Base-by-base conservation (phyloP, 2,888 invertebrate genomes). In the Caenorhabditis macrosperma region DNA sequence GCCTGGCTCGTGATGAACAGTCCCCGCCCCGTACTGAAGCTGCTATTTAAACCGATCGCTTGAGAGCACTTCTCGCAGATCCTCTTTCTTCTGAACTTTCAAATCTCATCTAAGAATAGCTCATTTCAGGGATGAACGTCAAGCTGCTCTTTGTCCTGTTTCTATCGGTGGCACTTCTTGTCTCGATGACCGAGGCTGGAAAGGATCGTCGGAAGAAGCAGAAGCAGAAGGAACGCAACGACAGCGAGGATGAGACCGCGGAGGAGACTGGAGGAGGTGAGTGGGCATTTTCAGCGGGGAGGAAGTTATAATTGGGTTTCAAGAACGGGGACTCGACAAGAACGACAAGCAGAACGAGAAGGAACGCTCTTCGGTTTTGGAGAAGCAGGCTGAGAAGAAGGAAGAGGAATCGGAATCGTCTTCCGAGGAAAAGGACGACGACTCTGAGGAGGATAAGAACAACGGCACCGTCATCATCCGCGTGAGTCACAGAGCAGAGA, bases 201-300 rank as follows among this genome's bases (percentile, higher is more conserved):
- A 67, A 66, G 28, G 78, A 72, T 44, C 78, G 78, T 9, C 38
- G 64, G 0, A 78, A 78, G 67, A 78, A 78, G 71, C 59, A 71
- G 10, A 75, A 75, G 46, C 38, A 48, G 10, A 66, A 60, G 59
- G 74, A 75, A 7, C 57, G 74, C 0, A n/a, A 35, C 0, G 67
- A 78, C n/a, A n/a, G n/a, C 26, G 78, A 74, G 6, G 59, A 74
- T 22, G 64, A 66, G 7, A 30, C 33, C n/a, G 30, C 61, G 6
- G 59, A 71, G 4, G 71, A 71, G n/a, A 52, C 52, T 26, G 54
- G n/a, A 20, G 74, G 59, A 35, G 74, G 72, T 72, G 55, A 35
- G 38, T n/a, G 9, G 3, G 26, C 12, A 38, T 9, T 9, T 38
- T 9, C 0, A 30, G 28, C 24, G 1, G 24, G 2, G n/a, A 1